These are phyloP conservation scores for Rhabditoides inermis DNA, from an alignment of 2,888 invertebrate species.

Conservation along the genomic window DNA sequence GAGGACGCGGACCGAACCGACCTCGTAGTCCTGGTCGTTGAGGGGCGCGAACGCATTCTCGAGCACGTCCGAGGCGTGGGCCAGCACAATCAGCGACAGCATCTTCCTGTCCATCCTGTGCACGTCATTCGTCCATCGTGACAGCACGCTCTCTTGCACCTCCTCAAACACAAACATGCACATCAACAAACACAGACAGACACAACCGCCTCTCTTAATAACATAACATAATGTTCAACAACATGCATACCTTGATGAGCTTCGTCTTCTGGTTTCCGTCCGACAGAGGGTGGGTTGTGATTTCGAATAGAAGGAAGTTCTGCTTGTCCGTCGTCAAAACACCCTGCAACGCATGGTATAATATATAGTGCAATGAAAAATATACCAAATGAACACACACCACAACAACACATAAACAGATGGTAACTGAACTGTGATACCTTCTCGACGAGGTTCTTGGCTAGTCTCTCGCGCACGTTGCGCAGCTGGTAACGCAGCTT, in stretches of 20 bases:
- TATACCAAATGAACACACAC: no score
- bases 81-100: slow-evolving; percentile 82
- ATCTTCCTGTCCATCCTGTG: slow-evolving; percentile 92
- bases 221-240: no score
- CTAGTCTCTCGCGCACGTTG: slow-evolving; percentile 94
- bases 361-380: no score
- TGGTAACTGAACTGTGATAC: slow-evolving; percentile 8
- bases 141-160: slow-evolving; percentile 90
- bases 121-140: slow-evolving; percentile 90
- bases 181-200: slow-evolving; percentile 62
- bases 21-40: slow-evolving; percentile 55
- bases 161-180: slow-evolving; percentile 21
- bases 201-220: background rate
- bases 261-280: slow-evolving; percentile 89
- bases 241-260: slow-evolving; percentile 69
- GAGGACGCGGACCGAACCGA: slow-evolving; percentile 2
- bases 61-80: slow-evolving; percentile 94
- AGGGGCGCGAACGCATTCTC: slow-evolving; percentile 98
- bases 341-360: no score
- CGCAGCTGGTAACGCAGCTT: slow-evolving; percentile 94
- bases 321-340: slow-evolving; percentile 98
- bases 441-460: slow-evolving; percentile 98
- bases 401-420: no score
- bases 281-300: slow-evolving; percentile 98
- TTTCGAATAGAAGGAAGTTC: slow-evolving; percentile 97